phyloP scores from a whole-genome alignment of 2,888 invertebrate species.

The Gastrophysa polygoni region DNA sequence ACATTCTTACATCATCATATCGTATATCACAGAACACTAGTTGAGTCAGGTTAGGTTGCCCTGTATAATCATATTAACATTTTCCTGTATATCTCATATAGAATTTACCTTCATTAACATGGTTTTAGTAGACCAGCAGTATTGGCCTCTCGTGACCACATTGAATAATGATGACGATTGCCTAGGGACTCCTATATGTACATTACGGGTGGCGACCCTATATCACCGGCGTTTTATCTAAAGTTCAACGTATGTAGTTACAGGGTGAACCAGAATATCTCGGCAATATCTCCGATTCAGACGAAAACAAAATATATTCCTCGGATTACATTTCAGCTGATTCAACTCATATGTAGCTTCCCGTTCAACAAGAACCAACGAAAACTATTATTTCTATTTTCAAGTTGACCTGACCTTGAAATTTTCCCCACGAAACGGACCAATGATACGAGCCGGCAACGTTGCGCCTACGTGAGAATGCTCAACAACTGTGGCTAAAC shows the following conservation, averaged over 20 bases:
- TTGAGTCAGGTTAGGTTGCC: not conserved
- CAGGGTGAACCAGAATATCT: not conserved
- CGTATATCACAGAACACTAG: too few relatives aligned
- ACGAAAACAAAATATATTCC: too few relatives aligned
- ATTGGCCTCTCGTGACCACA: slow-evolving; percentile 45
- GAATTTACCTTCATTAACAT: not conserved
- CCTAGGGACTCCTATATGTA: slow-evolving; percentile 26
- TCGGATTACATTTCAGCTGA: too few relatives aligned
- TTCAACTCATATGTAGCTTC: too few relatives aligned
- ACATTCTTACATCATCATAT: too few relatives aligned
- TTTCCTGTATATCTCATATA: not conserved
- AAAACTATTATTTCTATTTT: too few relatives aligned
- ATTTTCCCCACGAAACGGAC: too few relatives aligned
- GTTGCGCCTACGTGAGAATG: not conserved
- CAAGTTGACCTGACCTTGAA: too few relatives aligned
- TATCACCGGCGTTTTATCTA: not conserved
- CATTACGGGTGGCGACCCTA: not conserved
- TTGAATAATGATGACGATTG: slow-evolving; percentile 44
- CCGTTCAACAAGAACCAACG: too few relatives aligned
- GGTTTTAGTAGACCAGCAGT: slow-evolving; percentile 20
- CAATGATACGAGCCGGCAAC: not conserved
- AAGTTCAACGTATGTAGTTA: not conserved
- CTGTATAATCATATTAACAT: not conserved
- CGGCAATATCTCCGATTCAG: too few relatives aligned
- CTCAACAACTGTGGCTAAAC: too few relatives aligned